These are phyloP conservation scores for Nematostella vectensis DNA, from an alignment of 92 coral and sea anemone genomes.

Conservation along the genomic window DNA sequence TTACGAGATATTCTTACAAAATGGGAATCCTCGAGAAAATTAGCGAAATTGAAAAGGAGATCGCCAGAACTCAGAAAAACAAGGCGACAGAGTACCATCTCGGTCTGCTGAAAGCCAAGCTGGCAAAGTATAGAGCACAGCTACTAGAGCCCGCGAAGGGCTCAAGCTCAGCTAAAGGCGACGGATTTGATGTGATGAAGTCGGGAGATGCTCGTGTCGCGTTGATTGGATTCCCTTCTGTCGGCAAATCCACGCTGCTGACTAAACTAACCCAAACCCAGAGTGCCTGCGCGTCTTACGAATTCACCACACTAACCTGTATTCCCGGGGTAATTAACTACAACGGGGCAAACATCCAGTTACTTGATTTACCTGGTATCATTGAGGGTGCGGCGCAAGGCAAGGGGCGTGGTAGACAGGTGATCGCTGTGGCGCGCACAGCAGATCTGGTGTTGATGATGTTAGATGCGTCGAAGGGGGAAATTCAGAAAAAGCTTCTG, in stretches of 20 bases:
- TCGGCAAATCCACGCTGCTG: conserved; percentile 90
- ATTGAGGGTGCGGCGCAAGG: conserved; percentile 96
- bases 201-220: conserved; percentile 99
- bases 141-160: conserved; percentile 82
- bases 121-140: conserved; percentile 94
- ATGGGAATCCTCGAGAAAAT: conserved; percentile 97
- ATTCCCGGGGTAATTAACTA: conserved; percentile 95
- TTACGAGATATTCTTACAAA: too few species aligned
- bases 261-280: conserved; percentile 81
- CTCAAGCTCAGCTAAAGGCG: conserved; percentile 81
- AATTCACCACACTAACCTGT: conserved; percentile 92
- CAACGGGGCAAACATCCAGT: conserved; percentile 93
- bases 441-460: conserved; percentile 91
- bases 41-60: conserved; percentile 87
- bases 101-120: conserved; percentile 90
- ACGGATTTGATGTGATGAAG: conserved; percentile 99
- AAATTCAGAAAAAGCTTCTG: conserved; percentile 75
- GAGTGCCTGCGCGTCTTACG: conserved; percentile 89
- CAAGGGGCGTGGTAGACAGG: conserved; percentile 89
- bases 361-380: conserved; percentile 92
- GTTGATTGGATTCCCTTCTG: conserved; percentile 93
- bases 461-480: conserved; percentile 93
- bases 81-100: conserved; percentile 97
- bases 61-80: conserved; percentile 96
- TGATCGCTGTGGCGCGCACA: conserved; percentile 96